These are phyloP conservation scores for Caenorhabditis brenneri DNA, from an alignment of 1,140 invertebrate genomes.

Conservation along the genomic window DNA sequence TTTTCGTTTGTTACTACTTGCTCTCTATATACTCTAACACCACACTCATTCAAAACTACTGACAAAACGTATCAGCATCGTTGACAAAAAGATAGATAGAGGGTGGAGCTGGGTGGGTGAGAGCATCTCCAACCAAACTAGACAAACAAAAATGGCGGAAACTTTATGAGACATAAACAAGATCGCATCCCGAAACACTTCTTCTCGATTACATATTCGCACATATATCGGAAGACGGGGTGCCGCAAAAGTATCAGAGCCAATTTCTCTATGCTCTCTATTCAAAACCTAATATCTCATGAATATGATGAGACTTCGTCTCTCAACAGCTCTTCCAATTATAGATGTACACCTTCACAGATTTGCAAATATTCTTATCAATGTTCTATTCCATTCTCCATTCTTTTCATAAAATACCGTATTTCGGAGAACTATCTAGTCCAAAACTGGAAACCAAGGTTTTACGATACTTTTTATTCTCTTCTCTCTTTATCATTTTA, in stretches of 20 bases:
- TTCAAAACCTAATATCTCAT: neutral
- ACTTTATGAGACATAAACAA: conserved; percentile 32
- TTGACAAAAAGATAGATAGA: neutral
- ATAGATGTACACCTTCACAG: conserved; percentile 3
- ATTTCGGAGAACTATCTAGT: too few species aligned
- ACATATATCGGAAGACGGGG: conserved; percentile 40
- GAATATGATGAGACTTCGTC: conserved; percentile 16
- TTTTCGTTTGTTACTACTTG: neutral
- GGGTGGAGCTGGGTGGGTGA: too few species aligned
- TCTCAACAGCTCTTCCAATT: conserved; percentile 2
- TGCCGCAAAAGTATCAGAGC: conserved; percentile 33
- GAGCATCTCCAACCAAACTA: neutral
- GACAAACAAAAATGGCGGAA: conserved; percentile 22
- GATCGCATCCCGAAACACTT: conserved; percentile 40
- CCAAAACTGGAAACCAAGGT: too few species aligned
- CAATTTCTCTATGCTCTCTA: neutral
- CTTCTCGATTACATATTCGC: conserved; percentile 42
- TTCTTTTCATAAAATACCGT: too few species aligned
- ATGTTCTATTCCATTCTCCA: too few species aligned
- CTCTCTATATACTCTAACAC: too few species aligned
- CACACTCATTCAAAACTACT: neutral
- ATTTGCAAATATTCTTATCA: too few species aligned
- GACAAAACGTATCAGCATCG: neutral
- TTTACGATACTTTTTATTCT: too few species aligned
- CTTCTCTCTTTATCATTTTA: too few species aligned